A percentile compares a stretch with the other conserved stretches of the same genome.
These are phyloP conservation scores for Laticauda colubrina DNA, from an alignment of 2,113 vertebrate genomes.

Conservation along the genomic window DNA sequence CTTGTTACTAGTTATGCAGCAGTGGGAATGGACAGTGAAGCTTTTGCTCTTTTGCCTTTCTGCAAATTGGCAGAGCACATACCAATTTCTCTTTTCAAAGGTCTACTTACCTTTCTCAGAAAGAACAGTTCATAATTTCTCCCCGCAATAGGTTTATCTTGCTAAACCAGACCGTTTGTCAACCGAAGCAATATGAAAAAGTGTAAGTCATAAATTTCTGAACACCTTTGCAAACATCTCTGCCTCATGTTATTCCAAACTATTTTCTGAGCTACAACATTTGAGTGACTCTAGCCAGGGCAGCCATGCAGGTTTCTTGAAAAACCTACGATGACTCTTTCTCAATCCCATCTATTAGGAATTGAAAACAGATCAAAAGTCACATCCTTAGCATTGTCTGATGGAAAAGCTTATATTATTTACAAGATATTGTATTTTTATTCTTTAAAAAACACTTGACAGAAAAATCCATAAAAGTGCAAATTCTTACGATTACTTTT, in stretches of 20 bases:
- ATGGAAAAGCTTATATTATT: neutral
- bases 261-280: neutral
- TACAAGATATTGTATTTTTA: neutral
- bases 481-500: neutral
- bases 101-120: neutral
- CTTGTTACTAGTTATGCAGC: neutral
- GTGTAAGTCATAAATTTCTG: slow-evolving; percentile 2
- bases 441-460: neutral
- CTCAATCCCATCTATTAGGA: neutral
- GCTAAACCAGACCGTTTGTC: slow-evolving; percentile 12
- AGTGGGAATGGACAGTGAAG: neutral
- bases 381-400: neutral
- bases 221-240: neutral
- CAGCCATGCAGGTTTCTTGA: neutral
- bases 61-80: neutral
- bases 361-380: neutral
- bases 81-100: neutral
- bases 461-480: neutral
- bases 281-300: neutral
- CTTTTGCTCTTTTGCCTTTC: neutral
- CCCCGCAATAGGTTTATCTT: slow-evolving; percentile 11
- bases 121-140: slow-evolving; percentile 3
- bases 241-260: neutral
- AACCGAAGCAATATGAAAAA: slow-evolving; percentile 2
- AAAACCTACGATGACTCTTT: neutral